These are phyloP conservation scores for Thecocarcelia acutangulata DNA, from an alignment of 2,888 invertebrate species.

Conservation along the genomic window DNA sequence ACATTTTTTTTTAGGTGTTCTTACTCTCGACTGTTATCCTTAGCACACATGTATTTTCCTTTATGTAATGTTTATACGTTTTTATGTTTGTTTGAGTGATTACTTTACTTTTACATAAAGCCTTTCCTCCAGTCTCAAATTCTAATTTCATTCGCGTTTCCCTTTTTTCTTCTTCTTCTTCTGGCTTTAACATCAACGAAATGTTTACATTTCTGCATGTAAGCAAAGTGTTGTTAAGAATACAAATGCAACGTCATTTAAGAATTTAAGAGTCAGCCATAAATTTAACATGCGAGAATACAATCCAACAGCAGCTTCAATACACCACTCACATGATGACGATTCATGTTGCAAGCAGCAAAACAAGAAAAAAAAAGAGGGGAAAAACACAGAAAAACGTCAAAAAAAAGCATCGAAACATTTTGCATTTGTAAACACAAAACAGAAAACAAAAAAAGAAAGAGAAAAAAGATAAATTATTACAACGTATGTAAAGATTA, in stretches of 20 bases:
- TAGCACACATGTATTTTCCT: too few relatives aligned
- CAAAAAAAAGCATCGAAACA: slow-evolving; percentile 16
- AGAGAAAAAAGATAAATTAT: slow-evolving; percentile 58
- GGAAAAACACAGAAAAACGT: neutral
- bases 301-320: slow-evolving; percentile 15
- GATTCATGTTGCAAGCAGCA: slow-evolving; percentile 34
- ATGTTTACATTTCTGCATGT: neutral
- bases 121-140: neutral
- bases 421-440: slow-evolving; percentile 39
- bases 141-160: slow-evolving; percentile 30
- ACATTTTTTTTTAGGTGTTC: too few relatives aligned
- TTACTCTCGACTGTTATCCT: too few relatives aligned
- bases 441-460: slow-evolving; percentile 6
- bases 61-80: too few relatives aligned
- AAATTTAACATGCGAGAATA: slow-evolving; percentile 18
- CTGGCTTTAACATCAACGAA: neutral
- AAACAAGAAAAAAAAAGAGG: neutral
- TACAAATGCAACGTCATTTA: slow-evolving; percentile 62
- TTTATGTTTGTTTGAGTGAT: too few relatives aligned
- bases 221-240: slow-evolving; percentile 46
- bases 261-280: slow-evolving; percentile 58
- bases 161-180: too few relatives aligned
- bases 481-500: slow-evolving; percentile 59
- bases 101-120: neutral
- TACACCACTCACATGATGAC: slow-evolving; percentile 20